These are phyloP conservation scores for Drosophila neutralis DNA, from an alignment of 2,888 invertebrate genomes.

Conservation along the genomic window DNA sequence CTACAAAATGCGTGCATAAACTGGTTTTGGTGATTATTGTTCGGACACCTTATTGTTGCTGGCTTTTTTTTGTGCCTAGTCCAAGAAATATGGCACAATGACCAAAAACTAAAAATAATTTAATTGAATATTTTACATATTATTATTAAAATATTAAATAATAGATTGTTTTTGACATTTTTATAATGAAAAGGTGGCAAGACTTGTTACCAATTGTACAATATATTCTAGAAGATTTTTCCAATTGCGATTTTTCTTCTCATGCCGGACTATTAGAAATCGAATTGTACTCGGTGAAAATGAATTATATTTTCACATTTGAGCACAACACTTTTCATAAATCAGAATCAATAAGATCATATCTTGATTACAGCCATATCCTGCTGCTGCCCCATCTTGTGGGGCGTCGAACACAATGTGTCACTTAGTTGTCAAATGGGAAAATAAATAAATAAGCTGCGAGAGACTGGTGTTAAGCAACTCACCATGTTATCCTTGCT, in stretches of 20 bases:
- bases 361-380: neutral
- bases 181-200: neutral
- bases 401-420: constrained; percentile 53
- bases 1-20: neutral
- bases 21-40: neutral
- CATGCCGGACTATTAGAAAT: neutral
- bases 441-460: constrained; percentile 74
- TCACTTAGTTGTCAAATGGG: constrained; percentile 69
- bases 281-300: neutral
- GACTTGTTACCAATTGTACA: neutral
- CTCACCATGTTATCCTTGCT: constrained; percentile 42
- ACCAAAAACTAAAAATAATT: neutral
- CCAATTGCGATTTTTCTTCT: neutral
- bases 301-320: neutral
- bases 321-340: neutral
- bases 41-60: neutral
- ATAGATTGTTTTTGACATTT: neutral
- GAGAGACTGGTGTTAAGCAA: constrained; percentile 53
- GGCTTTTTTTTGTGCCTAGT: neutral
- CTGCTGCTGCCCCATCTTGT: neutral
- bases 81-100: neutral
- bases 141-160: neutral
- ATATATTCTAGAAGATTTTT: neutral
- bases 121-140: neutral
- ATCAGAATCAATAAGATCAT: neutral